A percentile compares a stretch with the other conserved stretches of the same genome.
Conservation (phyloP, 2,888 invertebrate species). For the Oscheius sp. region DNA sequence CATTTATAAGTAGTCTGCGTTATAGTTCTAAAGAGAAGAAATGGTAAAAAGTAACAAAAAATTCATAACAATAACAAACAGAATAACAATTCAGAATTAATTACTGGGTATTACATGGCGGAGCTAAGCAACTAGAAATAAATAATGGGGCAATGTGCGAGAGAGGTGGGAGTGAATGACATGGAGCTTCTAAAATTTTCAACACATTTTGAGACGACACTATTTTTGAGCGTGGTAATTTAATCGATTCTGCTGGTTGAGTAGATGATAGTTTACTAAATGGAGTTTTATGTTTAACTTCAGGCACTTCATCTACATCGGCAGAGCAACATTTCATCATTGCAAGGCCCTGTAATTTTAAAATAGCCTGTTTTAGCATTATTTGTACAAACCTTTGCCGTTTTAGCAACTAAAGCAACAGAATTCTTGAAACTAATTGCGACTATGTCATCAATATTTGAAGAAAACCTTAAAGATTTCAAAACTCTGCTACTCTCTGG, state of each 20-base stretch:
- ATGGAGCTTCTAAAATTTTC: constrained; percentile 55
- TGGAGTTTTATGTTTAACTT: constrained; percentile 1
- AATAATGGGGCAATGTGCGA: constrained; percentile 56
- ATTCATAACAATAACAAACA: too few relatives aligned
- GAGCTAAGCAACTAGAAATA: constrained; percentile 49
- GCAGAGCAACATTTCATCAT: background rate
- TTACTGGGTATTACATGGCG: too few relatives aligned
- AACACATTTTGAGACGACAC: constrained; percentile 15
- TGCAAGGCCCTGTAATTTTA: constrained; percentile 19
- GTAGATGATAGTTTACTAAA: constrained; percentile 22
- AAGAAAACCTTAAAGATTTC: constrained; percentile 15
- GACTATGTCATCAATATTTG: background rate
- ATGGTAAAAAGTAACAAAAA: too few relatives aligned
- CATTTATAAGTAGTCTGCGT: too few relatives aligned
- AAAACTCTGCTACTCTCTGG: constrained; percentile 8
- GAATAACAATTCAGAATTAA: too few relatives aligned
- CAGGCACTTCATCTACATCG: background rate
- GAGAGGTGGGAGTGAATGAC: constrained; percentile 58
- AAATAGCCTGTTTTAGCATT: background rate
- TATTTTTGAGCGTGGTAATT: too few relatives aligned
- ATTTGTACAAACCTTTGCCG: constrained; percentile 13
- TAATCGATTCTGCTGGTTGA: background rate
- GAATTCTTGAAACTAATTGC: background rate
- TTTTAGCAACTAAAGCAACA: constrained; percentile 19
- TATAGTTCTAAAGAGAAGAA: too few relatives aligned